A percentile compares a stretch with the other conserved stretches of the same genome.
Evolutionary conservation across 2,113 vertebrate genomes (phyloP).

Genomic region (Rhabdomys dilectus): DNA sequence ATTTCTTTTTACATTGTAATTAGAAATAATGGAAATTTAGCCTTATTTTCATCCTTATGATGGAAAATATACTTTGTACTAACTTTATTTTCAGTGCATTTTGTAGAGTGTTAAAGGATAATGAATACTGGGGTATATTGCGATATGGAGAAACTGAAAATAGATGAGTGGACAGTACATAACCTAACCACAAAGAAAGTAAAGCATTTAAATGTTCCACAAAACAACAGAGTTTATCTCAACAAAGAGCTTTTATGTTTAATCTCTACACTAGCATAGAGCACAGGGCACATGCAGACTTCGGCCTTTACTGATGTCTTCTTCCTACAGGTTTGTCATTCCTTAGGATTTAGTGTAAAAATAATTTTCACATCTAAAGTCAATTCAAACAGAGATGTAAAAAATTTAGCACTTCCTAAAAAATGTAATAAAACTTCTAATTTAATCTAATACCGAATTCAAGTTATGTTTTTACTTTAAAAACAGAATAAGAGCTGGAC

Average conservation of each 20-base stretch:
- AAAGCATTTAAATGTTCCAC: neutral
- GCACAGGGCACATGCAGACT: neutral
- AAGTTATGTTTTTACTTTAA: constrained; percentile 10
- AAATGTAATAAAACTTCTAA: neutral
- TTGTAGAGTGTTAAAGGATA: neutral
- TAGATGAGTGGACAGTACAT: neutral
- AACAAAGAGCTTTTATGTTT: neutral
- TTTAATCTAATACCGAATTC: neutral
- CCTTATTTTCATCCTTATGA: neutral
- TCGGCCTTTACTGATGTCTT: neutral
- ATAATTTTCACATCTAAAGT: neutral
- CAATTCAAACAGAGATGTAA: neutral
- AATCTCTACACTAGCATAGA: neutral
- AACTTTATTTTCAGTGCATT: neutral
- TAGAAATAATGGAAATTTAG: neutral
- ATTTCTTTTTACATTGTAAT: neutral
- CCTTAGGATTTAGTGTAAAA: neutral
- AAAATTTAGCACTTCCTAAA: neutral
- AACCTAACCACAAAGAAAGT: neutral
- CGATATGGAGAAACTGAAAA: neutral
- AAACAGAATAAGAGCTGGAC: neutral
- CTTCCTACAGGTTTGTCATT: neutral
- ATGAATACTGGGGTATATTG: neutral
- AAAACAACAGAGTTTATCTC: neutral
- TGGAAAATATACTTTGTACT: neutral